Evolutionary conservation across 2,113 vertebrate species (phyloP), one percentile per base, ranked within the genome.

Genomic region (Uria aalge): DNA sequence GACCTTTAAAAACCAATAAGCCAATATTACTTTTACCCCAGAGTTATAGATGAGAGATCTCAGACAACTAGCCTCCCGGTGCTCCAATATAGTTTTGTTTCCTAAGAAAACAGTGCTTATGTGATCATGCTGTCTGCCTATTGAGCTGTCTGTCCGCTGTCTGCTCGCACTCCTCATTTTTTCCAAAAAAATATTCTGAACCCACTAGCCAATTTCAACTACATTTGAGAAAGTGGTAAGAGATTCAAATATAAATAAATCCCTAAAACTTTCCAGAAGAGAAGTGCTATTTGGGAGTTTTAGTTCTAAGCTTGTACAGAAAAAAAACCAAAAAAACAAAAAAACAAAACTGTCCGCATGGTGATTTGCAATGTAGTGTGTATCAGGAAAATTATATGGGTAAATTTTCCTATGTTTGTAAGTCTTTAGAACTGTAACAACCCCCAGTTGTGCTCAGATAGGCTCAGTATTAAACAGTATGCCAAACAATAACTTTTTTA

Each of bases 51-150:
- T 57, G 48, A 90, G 52, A 88, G 5, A 53, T 76, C 53, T 88
- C 63, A 86, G 57, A 62, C 34, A 90, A 53, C 36, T 48, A 68
- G 21, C 26, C 38, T 88, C 45, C 67, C 86, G 45, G 24, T 88
- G 15, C 15, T 88, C 50, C 41, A 47, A 9, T 24, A 74, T 3
- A 83, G 59, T 88, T 94, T 36, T 77, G 24, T 62, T 92, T 95
- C 83, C 92, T 89, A 80, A 91, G 82, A 88, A 95, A 92, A 86
- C 40, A 80, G 17, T 86, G 20, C 17, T 88, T 88, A 80, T 86
- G 59, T 80, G 88, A 84, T 86, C 86, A 77, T 74, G 13, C 67
- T 86, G 72, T 85, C 85, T 88, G 85, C 45, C 24, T 69, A 9
- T 53, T 66, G 59, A 88, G 8, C 9, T 93, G 34, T 27, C 56